A percentile compares a stretch with the other conserved stretches of the same genome.
Conservation (phyloP, 2,888 invertebrate genomes). For the Drosophila lacicola region DNA sequence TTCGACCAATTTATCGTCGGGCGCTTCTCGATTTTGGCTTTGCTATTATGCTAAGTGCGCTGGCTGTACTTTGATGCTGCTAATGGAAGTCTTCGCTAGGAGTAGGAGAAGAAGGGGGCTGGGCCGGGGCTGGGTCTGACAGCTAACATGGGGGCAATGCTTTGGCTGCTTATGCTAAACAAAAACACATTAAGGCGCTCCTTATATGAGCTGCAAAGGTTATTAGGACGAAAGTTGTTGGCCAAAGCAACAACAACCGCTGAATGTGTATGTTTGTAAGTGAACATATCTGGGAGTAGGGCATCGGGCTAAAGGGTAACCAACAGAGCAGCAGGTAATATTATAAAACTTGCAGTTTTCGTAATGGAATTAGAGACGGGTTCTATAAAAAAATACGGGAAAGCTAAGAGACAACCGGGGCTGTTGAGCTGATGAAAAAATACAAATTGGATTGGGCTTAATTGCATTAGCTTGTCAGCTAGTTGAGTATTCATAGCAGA, state of each 20-base stretch:
- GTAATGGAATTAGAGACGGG: constrained; percentile 60
- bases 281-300: not conserved
- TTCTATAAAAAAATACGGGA: constrained; percentile 26
- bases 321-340: constrained; percentile 35
- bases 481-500: constrained; percentile 42
- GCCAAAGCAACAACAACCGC: constrained; percentile 26
- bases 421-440: constrained; percentile 48
- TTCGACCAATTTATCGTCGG: constrained; percentile 65
- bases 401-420: constrained; percentile 31
- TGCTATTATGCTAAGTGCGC: constrained; percentile 72
- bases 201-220: constrained; percentile 52
- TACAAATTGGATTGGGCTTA: constrained; percentile 68
- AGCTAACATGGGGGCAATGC: constrained; percentile 12
- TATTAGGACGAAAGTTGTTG: constrained; percentile 61
- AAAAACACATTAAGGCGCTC: constrained; percentile 61
- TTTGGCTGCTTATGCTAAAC: constrained; percentile 66
- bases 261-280: constrained; percentile 13
- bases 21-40: constrained; percentile 26
- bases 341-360: constrained; percentile 50
- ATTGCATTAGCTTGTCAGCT: constrained; percentile 60
- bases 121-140: not conserved
- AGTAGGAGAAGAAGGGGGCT: not conserved
- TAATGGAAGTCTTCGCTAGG: constrained; percentile 30
- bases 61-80: constrained; percentile 61
- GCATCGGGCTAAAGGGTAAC: not conserved